Evolutionary conservation across 2,113 vertebrate genomes (phyloP).

Genomic region (Thamnaconus septentrionalis): DNA sequence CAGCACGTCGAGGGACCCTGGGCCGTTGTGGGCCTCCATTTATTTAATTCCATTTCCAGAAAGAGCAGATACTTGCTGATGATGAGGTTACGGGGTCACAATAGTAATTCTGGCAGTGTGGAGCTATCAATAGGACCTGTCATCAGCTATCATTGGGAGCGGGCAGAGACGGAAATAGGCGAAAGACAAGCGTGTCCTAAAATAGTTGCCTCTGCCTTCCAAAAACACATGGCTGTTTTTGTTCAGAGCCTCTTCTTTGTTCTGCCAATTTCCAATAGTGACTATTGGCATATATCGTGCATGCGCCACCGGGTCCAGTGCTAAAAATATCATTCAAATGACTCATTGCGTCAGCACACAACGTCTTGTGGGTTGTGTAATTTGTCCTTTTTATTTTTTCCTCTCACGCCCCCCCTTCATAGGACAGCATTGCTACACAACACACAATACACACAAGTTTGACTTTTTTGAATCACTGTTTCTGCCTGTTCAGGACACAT

Average conservation of each 20-base stretch:
- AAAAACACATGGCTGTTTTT: slow-evolving; percentile 62
- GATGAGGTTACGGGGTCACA: slow-evolving; percentile 48
- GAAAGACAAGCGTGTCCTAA: slow-evolving; percentile 33
- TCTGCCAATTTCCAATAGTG: slow-evolving; percentile 61
- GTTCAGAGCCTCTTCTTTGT: slow-evolving; percentile 47
- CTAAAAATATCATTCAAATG: slow-evolving; percentile 61
- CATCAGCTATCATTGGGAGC: slow-evolving; percentile 26
- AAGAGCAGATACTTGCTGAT: slow-evolving; percentile 27
- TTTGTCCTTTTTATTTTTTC: slow-evolving; percentile 31
- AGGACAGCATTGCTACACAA: slow-evolving; percentile 28
- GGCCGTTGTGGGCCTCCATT: slow-evolving; percentile 69
- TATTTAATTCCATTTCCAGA: slow-evolving; percentile 61
- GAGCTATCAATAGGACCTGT: slow-evolving; percentile 51
- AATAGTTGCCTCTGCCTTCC: slow-evolving; percentile 39
- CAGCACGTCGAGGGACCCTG: slow-evolving; percentile 63
- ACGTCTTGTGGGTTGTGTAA: slow-evolving; percentile 14
- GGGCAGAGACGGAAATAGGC: slow-evolving; percentile 10
- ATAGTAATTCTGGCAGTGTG: slow-evolving; percentile 46
- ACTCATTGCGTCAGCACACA: slow-evolving; percentile 58
- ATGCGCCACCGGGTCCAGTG: slow-evolving; percentile 52
- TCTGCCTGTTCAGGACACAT: slow-evolving; percentile 22
- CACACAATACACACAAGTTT: slow-evolving; percentile 11
- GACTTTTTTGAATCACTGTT: slow-evolving; percentile 9
- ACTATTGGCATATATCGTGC: slow-evolving; percentile 51
- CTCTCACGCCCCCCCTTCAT: slow-evolving; percentile 54